phyloP scores from a whole-genome alignment of 2,113 vertebrate genomes.

The Anoura caudifer region DNA sequence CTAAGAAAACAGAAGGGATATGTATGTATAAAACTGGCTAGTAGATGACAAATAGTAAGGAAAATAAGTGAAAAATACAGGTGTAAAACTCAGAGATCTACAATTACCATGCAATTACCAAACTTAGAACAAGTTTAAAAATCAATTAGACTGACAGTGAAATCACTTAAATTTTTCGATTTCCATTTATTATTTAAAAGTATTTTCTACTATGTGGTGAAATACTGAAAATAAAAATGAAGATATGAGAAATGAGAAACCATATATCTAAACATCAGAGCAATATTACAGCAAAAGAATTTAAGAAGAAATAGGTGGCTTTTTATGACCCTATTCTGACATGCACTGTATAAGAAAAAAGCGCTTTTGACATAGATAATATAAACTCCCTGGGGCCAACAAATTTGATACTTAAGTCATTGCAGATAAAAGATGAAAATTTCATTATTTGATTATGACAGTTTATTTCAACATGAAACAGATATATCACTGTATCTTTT shows the following conservation, averaged over 20 bases:
- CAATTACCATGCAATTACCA: neutral
- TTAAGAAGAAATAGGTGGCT: neutral
- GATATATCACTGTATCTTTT: neutral
- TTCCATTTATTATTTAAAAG: neutral
- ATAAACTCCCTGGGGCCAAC: neutral
- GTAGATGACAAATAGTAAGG: neutral
- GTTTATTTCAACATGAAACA: slow-evolving; percentile 6
- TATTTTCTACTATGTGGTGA: neutral
- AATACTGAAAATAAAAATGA: neutral
- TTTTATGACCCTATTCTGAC: neutral
- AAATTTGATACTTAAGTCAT: neutral
- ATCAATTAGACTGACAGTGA: neutral
- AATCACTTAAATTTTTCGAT: neutral
- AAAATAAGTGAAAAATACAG: neutral
- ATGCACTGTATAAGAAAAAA: neutral
- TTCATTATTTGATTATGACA: neutral
- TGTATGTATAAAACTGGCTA: neutral
- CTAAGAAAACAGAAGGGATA: neutral
- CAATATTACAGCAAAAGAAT: neutral
- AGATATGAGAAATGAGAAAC: neutral
- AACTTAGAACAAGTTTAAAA: neutral
- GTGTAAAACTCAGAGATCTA: neutral
- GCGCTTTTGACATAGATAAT: neutral
- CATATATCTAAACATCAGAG: neutral
- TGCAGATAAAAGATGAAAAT: neutral